These are phyloP conservation scores for Nemotelus pantherinus DNA, from an alignment of 2,888 invertebrate species.

Conservation along the genomic window DNA sequence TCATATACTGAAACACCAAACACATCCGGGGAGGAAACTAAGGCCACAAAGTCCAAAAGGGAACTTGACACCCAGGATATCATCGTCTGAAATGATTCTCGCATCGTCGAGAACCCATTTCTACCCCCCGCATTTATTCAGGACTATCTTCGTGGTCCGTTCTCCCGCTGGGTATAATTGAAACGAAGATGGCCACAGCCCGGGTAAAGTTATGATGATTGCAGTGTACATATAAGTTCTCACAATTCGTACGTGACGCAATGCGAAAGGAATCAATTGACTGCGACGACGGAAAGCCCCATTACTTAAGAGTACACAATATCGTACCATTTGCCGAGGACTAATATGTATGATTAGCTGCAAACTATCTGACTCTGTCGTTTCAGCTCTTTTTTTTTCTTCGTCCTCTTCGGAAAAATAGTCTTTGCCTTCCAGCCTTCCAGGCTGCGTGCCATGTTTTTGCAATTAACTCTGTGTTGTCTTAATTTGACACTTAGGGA, in stretches of 20 bases:
- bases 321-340: constrained; percentile 1
- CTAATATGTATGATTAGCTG: constrained; percentile 11
- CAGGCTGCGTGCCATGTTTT: neutral
- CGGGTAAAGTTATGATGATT: constrained; percentile 21
- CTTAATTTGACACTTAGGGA: too few relatives aligned
- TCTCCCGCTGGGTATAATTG: neutral
- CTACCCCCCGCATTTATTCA: neutral
- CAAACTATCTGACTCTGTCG: neutral
- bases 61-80: neutral
- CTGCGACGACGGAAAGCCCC: neutral
- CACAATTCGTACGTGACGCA: constrained; percentile 6
- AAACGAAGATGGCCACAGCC: neutral
- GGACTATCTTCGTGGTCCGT: too few relatives aligned
- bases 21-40: neutral
- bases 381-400: neutral
- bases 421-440: too few relatives aligned
- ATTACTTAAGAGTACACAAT: neutral
- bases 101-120: neutral
- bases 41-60: neutral
- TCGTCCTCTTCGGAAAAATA: too few relatives aligned
- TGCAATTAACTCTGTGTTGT: neutral
- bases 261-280: constrained; percentile 28
- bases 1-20: neutral
- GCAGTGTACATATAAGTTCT: constrained; percentile 1
- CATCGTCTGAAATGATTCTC: neutral